A percentile compares a stretch with the other conserved stretches of the same genome.
Evolutionary conservation across 2,797 vertebrate species (phyloP).

Genomic region (Tamandua tetradactyla): DNA sequence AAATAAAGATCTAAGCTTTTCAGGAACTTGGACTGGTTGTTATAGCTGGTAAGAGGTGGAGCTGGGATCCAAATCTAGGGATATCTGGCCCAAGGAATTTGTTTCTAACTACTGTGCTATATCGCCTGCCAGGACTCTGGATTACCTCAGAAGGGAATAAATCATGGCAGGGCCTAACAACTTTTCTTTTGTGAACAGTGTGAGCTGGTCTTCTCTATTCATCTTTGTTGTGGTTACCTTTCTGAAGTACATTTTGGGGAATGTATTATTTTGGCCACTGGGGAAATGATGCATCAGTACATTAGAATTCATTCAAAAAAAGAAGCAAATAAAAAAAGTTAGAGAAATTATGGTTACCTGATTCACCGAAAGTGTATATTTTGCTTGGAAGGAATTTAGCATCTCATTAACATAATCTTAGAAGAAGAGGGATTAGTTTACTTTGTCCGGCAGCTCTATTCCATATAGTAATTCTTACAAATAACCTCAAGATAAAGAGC

Average conservation of each 20-base stretch:
- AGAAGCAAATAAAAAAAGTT: neutral
- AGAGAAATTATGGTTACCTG: neutral
- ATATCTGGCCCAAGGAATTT: rapidly evolving
- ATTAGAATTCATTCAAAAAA: neutral
- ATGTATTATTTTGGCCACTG: neutral
- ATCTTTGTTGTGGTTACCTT: neutral
- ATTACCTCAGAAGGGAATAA: neutral
- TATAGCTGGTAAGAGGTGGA: rapidly evolving
- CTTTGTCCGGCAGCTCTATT: neutral
- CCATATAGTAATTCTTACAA: rapidly evolving
- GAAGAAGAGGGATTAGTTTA: neutral
- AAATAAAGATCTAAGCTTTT: neutral
- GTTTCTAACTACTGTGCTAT: rapidly evolving
- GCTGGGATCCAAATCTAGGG: rapidly evolving
- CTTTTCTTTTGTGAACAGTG: neutral
- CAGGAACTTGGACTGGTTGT: too few species aligned
- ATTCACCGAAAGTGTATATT: too few species aligned
- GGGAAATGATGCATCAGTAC: neutral
- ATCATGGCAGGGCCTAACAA: too few species aligned
- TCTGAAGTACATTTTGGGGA: neutral
- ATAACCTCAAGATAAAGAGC: too few species aligned
- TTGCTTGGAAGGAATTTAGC: neutral
- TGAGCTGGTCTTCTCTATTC: too few species aligned
- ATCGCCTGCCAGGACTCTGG: rapidly evolving
- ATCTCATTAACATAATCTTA: neutral